phyloP scores from a whole-genome alignment of 2,113 vertebrate species.

The Delphinapterus leucas region DNA sequence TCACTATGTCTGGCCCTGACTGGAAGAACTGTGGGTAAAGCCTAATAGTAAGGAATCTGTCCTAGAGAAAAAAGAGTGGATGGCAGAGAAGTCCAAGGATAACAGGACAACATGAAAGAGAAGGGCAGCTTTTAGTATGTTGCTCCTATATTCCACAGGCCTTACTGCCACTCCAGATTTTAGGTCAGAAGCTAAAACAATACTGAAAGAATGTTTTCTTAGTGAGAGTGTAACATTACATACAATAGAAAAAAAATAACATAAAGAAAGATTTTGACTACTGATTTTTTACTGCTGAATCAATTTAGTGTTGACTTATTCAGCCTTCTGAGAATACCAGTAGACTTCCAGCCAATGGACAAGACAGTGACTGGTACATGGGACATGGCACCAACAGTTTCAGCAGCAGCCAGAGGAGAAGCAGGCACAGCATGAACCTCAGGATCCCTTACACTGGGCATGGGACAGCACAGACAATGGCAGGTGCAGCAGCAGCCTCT shows the following conservation, averaged over 20 bases:
- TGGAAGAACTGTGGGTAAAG: neutral
- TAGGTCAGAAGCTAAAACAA: neutral
- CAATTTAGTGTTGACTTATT: neutral
- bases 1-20: neutral
- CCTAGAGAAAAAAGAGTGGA: neutral
- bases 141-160: neutral
- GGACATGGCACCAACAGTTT: neutral
- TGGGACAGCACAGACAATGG: neutral
- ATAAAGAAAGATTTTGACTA: neutral
- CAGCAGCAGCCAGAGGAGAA: neutral
- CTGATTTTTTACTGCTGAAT: neutral
- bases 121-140: neutral
- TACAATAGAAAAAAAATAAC: neutral
- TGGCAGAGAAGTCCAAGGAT: neutral
- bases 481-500: neutral
- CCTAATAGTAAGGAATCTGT: neutral
- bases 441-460: neutral
- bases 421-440: neutral
- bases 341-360: neutral
- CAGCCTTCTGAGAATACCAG: neutral
- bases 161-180: neutral
- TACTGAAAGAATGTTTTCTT: neutral
- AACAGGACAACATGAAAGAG: neutral
- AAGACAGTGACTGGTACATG: neutral
- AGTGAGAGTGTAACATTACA: neutral